Percentiles rank a stretch among this genome's conserved stretches.
phyloP scores from a whole-genome alignment of 2,888 invertebrate genomes.

The Acleris sparsana region DNA sequence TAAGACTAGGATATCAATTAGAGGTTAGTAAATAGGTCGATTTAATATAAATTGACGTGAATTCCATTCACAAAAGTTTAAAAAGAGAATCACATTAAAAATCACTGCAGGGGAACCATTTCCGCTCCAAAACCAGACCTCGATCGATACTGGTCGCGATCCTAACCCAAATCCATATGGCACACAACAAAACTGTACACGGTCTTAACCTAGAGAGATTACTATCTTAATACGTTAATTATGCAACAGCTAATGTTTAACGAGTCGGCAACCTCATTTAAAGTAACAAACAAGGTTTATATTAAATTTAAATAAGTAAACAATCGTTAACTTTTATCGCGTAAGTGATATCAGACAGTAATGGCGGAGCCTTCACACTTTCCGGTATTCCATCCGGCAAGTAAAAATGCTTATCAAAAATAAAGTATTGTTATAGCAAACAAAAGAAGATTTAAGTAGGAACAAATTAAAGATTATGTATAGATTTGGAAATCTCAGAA shows the following conservation, averaged over 20 bases:
- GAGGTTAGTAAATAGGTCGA: too few relatives aligned
- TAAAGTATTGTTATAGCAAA: conserved; percentile 44
- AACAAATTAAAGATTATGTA: conserved; percentile 15
- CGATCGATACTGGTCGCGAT: conserved; percentile 46
- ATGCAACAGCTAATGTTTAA: conserved; percentile 57
- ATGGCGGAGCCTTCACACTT: conserved; percentile 47
- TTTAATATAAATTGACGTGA: too few relatives aligned
- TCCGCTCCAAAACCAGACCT: conserved; percentile 21
- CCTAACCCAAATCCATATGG: conserved; percentile 43
- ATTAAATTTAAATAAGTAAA: conserved; percentile 33
- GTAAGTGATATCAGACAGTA: conserved; percentile 35
- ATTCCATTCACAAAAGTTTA: too few relatives aligned
- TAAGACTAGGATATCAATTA: too few relatives aligned
- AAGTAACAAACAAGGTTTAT: conserved; percentile 57
- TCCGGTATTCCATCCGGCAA: conserved; percentile 52
- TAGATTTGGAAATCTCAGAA: conserved; percentile 10
- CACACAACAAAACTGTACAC: conserved; percentile 56
- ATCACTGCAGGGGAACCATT: not conserved
- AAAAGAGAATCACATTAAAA: not conserved
- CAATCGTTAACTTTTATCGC: conserved; percentile 33
- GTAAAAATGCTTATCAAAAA: conserved; percentile 47
- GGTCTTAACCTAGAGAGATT: conserved; percentile 77
- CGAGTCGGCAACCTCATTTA: conserved; percentile 58
- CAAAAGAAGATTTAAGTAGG: conserved; percentile 42
- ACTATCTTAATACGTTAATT: conserved; percentile 63